A percentile compares a stretch with the other conserved stretches of the same genome.
phyloP scores from a whole-genome alignment of 2,113 vertebrate genomes.

The Bubo blakistoni region DNA sequence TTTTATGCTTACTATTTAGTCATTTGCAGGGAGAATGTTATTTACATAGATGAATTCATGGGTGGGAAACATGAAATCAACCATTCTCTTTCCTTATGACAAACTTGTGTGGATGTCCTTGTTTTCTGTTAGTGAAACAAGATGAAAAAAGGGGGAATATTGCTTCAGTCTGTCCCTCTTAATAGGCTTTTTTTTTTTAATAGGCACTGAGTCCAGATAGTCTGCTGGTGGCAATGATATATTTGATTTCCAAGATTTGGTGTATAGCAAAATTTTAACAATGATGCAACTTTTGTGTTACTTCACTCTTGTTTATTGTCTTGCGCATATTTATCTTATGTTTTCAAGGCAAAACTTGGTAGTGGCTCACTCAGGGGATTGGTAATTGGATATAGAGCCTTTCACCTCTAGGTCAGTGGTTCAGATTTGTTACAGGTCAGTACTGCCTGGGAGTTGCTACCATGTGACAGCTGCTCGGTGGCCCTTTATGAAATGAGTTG shows the following conservation, averaged over 20 bases:
- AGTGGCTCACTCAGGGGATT: not conserved
- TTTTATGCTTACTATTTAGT: not conserved
- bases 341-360: not conserved
- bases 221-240: not conserved
- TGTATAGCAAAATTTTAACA: not conserved
- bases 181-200: not conserved
- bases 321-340: not conserved
- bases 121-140: not conserved
- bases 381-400: constrained; percentile 63
- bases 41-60: not conserved
- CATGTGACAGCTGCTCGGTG: constrained; percentile 53
- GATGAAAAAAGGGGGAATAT: not conserved
- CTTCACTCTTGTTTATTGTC: not conserved
- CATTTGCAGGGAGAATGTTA: not conserved
- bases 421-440: constrained; percentile 64
- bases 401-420: constrained; percentile 63
- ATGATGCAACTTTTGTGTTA: not conserved
- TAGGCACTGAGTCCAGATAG: not conserved
- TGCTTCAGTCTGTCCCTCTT: not conserved
- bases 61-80: not conserved
- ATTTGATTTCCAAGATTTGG: not conserved
- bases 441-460: constrained; percentile 44
- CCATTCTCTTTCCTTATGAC: not conserved
- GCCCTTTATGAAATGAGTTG: constrained; percentile 32
- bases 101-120: not conserved